These are phyloP conservation scores for Myripristis jacobus DNA, from an alignment of 2,797 vertebrate species.

Conservation along the genomic window DNA sequence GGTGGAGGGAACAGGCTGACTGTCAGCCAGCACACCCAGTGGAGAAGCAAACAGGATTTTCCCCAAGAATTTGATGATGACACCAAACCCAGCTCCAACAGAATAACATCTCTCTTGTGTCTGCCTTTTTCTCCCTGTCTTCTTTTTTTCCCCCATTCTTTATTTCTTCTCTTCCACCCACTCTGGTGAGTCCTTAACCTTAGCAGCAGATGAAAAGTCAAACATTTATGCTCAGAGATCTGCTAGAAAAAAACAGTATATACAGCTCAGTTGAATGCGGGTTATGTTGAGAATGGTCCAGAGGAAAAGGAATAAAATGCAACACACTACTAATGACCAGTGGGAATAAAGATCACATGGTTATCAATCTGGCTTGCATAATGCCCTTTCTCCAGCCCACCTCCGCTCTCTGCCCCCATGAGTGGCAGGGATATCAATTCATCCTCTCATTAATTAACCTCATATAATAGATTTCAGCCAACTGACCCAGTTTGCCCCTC, in stretches of 20 bases:
- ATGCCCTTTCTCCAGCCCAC: slow-evolving; percentile 11
- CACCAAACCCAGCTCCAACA: not conserved
- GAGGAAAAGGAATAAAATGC: slow-evolving; percentile 8
- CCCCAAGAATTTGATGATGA: not conserved
- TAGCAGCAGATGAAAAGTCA: slow-evolving; percentile 31
- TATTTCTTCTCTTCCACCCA: not conserved
- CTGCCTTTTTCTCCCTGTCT: not conserved
- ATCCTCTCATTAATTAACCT: slow-evolving; percentile 34
- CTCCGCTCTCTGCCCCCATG: not conserved
- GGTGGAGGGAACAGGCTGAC: slow-evolving; percentile 27
- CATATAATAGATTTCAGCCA: slow-evolving; percentile 38
- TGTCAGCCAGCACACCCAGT: slow-evolving; percentile 42
- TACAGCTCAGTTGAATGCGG: not conserved
- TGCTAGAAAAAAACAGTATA: not conserved
- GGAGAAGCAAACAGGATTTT: slow-evolving; percentile 27
- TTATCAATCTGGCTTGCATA: slow-evolving; percentile 26
- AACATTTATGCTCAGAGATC: slow-evolving; percentile 24
- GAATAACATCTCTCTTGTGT: not conserved
- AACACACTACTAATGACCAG: not conserved
- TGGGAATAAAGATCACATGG: slow-evolving; percentile 31
- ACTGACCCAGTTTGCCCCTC: slow-evolving; percentile 18
- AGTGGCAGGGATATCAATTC: slow-evolving; percentile 35
- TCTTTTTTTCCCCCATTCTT: not conserved
- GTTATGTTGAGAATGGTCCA: slow-evolving; percentile 10
- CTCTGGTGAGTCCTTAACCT: not conserved